phyloP scores from a whole-genome alignment of 1,140 invertebrate species.

The Trichonephila clavata region DNA sequence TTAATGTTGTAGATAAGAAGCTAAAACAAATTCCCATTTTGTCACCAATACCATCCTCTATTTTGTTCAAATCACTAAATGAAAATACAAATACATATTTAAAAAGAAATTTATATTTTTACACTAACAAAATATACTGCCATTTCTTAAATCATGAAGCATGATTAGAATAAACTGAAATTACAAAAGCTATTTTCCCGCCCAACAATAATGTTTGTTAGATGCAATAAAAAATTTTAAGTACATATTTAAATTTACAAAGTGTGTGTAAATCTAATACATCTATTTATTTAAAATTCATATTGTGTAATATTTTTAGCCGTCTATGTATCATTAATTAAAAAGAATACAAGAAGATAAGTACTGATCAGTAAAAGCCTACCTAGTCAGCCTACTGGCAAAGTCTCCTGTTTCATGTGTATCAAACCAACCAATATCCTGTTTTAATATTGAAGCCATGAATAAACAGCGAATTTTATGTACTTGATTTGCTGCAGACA shows the following conservation, averaged over 20 bases:
- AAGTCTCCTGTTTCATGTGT: conserved; percentile 89
- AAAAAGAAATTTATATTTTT: neutral
- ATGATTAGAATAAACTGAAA: neutral
- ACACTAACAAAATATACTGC: no score
- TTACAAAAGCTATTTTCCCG: neutral
- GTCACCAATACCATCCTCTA: conserved; percentile 84
- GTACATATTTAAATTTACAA: neutral
- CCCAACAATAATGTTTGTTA: neutral
- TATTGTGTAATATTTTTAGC: neutral
- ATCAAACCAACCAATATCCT: conserved; percentile 93
- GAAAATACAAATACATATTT: neutral
- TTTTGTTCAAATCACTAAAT: conserved; percentile 82
- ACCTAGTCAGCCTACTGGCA: conserved; percentile 91
- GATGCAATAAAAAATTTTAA: neutral
- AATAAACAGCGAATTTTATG: conserved; percentile 79
- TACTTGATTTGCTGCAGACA: conserved; percentile 85
- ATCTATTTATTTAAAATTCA: neutral
- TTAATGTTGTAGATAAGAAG: conserved; percentile 79
- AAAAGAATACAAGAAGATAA: neutral
- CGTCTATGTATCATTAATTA: neutral
- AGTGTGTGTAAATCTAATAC: neutral
- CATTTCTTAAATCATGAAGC: neutral
- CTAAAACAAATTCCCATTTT: conserved; percentile 82
- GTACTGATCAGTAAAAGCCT: conserved; percentile 76
- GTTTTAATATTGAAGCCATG: conserved; percentile 83